Evolutionary conservation across 2,113 vertebrate genomes (phyloP), one percentile per base, ranked within the genome.

Genomic region (Boleophthalmus pectinirostris): DNA sequence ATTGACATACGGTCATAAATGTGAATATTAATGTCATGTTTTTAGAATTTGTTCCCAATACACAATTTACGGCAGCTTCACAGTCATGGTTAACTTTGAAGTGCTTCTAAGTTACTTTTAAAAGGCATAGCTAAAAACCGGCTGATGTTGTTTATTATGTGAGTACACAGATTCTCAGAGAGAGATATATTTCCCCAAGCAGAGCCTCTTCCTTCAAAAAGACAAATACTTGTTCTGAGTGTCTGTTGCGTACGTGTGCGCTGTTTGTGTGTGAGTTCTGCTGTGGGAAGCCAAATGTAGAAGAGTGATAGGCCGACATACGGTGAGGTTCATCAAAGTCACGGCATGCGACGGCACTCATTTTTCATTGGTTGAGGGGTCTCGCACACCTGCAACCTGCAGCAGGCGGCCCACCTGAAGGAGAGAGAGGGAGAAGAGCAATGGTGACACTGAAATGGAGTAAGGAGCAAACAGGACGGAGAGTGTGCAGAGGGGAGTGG

Each of bases 281-380:
- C 94, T 87, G 90, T 92, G 93, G 94, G 96, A 98, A 98, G 92
- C 94, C 95, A 98, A 94, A 95, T 93, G 97, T 95, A 98, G 97
- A 98, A 98, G 97, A 99, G 95, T 97, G 97, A 98, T 98, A 95
- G 96, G 91, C 92, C 91, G 89, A 86, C 66, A 56, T 88, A 89
- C 88, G 66, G 93, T 5, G 89, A 96, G 95, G 96, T 99, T 98
- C 96, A 98, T 99, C 97, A 98, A 97, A 96, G 97, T 98, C 97
- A 97, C 91, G 87, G 88, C 78, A 90, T 85, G 89, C 92, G 92
- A 91, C 93, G 94, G 93, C 93, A 88, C 94, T 97, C 96, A 96
- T 99, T 98, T 97, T 96, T 99, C 97, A 98, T 93, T 92, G 92
- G 93, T 93, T 96, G 96, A 98, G 93, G 91, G 96, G 94, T 94